Evolutionary conservation across 2,113 vertebrate genomes (phyloP).

Genomic region (Aegotheles bennettii): DNA sequence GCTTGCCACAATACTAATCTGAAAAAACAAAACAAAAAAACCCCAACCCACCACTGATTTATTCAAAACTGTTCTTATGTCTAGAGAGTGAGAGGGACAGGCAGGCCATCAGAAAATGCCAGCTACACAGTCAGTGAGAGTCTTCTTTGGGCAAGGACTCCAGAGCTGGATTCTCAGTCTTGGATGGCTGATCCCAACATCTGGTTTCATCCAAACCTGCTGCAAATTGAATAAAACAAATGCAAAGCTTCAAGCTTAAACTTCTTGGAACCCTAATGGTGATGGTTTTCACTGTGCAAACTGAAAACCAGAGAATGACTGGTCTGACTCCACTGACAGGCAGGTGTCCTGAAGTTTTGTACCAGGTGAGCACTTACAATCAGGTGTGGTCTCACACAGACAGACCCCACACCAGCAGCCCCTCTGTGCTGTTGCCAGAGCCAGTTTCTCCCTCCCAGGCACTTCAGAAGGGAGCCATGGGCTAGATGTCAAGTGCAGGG

Average conservation of each 20-base stretch:
- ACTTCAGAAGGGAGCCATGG: neutral
- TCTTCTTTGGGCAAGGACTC: neutral
- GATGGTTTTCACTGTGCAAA: neutral
- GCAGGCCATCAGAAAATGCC: neutral
- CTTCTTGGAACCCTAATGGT: neutral
- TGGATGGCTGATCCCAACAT: neutral
- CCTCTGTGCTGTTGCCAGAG: neutral
- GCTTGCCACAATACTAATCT: neutral
- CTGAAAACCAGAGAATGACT: neutral
- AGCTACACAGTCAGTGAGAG: neutral
- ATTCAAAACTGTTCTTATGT: neutral
- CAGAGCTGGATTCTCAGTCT: neutral
- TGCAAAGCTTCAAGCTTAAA: neutral
- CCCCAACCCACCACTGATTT: neutral
- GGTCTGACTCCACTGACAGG: neutral
- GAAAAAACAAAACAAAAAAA: neutral
- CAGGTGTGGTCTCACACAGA: neutral
- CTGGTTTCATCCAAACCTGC: neutral
- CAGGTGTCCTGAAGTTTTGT: neutral
- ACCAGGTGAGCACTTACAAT: neutral
- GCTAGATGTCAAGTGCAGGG: neutral
- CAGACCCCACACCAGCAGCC: fast-evolving
- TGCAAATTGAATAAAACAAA: neutral
- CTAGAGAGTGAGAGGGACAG: neutral
- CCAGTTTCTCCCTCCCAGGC: neutral